Percentiles rank a stretch among this genome's conserved stretches.
Evolutionary conservation across 2,113 vertebrate species (phyloP).

Genomic region (Scophthalmus maximus): DNA sequence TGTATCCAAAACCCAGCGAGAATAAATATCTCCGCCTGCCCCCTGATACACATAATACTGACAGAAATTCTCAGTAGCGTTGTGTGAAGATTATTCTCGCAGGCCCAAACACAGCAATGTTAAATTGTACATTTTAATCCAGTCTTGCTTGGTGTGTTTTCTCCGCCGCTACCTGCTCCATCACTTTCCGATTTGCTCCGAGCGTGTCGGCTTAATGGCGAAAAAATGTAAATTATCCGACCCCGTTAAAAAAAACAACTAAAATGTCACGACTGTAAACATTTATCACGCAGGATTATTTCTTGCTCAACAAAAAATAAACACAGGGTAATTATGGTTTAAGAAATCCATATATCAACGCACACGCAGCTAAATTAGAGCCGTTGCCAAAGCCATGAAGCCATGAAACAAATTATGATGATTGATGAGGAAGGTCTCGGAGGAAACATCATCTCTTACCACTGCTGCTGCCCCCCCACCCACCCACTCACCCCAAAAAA

Average conservation of each 20-base stretch:
- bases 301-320: conserved; percentile 32
- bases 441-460: conserved; percentile 12
- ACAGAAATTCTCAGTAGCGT: no score
- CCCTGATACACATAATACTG: no score
- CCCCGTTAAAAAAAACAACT: conserved; percentile 23
- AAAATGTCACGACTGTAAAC: conserved; percentile 21
- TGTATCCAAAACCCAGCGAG: no score
- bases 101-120: not conserved
- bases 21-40: no score
- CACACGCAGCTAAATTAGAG: not conserved
- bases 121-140: not conserved
- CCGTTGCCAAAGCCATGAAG: not conserved
- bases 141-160: not conserved
- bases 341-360: conserved; percentile 25
- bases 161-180: conserved; percentile 19
- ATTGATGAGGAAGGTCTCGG: not conserved
- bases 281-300: conserved; percentile 23
- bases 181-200: conserved; percentile 3
- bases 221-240: conserved; percentile 17
- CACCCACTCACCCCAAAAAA: no score
- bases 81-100: no score
- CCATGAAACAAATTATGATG: conserved; percentile 1
- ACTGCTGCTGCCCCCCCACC: not conserved
- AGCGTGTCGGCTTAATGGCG: conserved; percentile 10
- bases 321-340: conserved; percentile 22